phyloP scores from a whole-genome alignment of 2,113 vertebrate genomes.

The Colistium nudipinnis region DNA sequence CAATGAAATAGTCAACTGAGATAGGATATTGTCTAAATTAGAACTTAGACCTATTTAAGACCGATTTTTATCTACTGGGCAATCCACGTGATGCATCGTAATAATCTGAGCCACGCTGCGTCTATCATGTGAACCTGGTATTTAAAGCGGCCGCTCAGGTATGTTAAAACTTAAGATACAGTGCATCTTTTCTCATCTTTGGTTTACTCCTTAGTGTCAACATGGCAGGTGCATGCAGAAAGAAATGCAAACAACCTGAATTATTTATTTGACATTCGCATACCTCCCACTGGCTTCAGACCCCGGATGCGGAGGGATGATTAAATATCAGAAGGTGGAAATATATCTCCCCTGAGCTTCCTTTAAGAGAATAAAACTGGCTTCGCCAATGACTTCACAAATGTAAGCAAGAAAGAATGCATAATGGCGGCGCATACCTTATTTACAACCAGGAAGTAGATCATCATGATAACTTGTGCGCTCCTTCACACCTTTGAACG shows the following conservation, averaged over 20 bases:
- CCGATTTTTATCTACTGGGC: background rate
- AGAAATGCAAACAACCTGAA: constrained; percentile 54
- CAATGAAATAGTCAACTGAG: too few relatives aligned
- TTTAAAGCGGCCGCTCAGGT: too few relatives aligned
- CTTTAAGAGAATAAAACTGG: constrained; percentile 37
- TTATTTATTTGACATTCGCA: constrained; percentile 75
- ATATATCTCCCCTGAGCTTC: constrained; percentile 55
- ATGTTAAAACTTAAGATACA: constrained; percentile 12
- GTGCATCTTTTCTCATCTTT: constrained; percentile 20
- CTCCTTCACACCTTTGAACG: background rate
- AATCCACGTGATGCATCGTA: background rate
- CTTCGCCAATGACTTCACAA: constrained; percentile 43
- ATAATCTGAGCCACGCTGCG: background rate
- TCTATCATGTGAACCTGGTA: too few relatives aligned
- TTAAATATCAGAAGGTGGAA: too few relatives aligned
- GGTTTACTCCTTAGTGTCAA: constrained; percentile 43
- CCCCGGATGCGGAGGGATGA: constrained; percentile 31
- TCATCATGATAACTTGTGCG: constrained; percentile 13
- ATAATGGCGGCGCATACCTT: constrained; percentile 1
- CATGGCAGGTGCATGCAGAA: constrained; percentile 38
- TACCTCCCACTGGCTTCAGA: constrained; percentile 61
- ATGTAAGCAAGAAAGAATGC: constrained; percentile 46
- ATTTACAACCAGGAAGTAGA: constrained; percentile 15
- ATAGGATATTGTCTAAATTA: too few relatives aligned
- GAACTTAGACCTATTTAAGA: too few relatives aligned